A percentile compares a stretch with the other conserved stretches of the same genome.
phyloP scores from a whole-genome alignment of 2,888 invertebrate genomes.

The Cephus spinipes region DNA sequence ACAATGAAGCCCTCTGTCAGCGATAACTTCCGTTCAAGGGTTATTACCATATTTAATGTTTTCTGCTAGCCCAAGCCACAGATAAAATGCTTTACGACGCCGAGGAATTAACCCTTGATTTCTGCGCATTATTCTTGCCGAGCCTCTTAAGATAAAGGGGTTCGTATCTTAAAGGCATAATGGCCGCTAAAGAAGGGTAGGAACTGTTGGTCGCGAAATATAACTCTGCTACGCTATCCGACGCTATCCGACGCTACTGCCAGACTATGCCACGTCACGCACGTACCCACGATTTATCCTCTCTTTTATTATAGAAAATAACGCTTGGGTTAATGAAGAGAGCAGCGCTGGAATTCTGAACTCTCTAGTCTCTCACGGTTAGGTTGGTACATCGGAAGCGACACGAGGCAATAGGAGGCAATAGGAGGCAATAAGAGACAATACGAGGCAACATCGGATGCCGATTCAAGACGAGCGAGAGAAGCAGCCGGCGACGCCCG shows the following conservation, averaged over 20 bases:
- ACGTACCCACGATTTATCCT: conserved; percentile 54
- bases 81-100: conserved; percentile 63
- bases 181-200: conserved; percentile 58
- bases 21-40: conserved; percentile 30
- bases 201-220: conserved; percentile 55
- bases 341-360: too few relatives aligned
- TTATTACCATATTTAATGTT: conserved; percentile 55
- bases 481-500: too few relatives aligned
- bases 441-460: too few relatives aligned
- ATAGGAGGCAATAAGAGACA: too few relatives aligned
- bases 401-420: too few relatives aligned
- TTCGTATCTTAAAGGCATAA: conserved; percentile 56
- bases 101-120: conserved; percentile 65
- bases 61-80: conserved; percentile 41
- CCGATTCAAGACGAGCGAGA: too few relatives aligned
- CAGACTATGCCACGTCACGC: not conserved
- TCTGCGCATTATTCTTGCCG: conserved; percentile 62
- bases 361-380: too few relatives aligned
- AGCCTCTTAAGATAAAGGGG: conserved; percentile 62
- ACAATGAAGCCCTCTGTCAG: conserved; percentile 12
- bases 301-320: conserved; percentile 58
- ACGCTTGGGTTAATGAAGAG: conserved; percentile 27
- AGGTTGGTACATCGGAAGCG: too few relatives aligned
- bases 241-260: too few relatives aligned
- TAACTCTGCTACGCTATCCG: conserved; percentile 44